These are phyloP conservation scores for Tribolium madens DNA, from an alignment of 1,140 invertebrate species.

Conservation along the genomic window DNA sequence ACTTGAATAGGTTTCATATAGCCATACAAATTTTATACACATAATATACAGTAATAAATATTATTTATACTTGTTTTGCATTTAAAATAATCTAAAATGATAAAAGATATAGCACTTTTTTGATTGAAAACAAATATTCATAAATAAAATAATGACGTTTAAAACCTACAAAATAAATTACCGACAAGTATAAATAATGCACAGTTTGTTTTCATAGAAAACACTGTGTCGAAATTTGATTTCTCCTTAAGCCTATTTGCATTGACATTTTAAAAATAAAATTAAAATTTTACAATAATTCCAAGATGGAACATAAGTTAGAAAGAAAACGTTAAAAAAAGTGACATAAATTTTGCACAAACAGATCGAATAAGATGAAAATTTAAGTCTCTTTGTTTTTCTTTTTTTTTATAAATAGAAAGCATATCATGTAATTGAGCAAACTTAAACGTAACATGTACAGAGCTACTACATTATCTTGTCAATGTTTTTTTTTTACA, in stretches of 20 bases:
- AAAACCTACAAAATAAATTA: conserved; percentile 39
- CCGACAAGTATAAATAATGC: conserved; percentile 45
- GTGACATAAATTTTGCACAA: conserved; percentile 13
- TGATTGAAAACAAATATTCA: background rate
- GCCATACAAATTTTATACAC: conserved; percentile 55
- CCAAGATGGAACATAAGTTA: conserved; percentile 49
- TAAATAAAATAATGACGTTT: conserved; percentile 16
- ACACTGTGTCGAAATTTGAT: conserved; percentile 52
- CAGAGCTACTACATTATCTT: conserved; percentile 7
- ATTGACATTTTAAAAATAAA: conserved; percentile 46
- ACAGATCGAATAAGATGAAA: conserved; percentile 43
- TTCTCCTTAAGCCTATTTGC: conserved; percentile 45
- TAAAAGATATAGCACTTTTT: conserved; percentile 13
- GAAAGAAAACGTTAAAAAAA: conserved; percentile 9
- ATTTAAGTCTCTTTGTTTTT: conserved; percentile 35
- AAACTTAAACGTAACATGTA: conserved; percentile 44
- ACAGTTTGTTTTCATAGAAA: conserved; percentile 57
- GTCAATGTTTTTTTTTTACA: conserved; percentile 20
- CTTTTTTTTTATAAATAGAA: conserved; percentile 21
- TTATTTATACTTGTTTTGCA: conserved; percentile 47
- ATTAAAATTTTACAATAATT: conserved; percentile 49
- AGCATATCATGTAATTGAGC: conserved; percentile 46
- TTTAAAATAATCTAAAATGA: conserved; percentile 12
- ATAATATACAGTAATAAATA: conserved; percentile 54
- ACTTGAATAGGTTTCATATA: conserved; percentile 47